Evolutionary conservation across 1,140 invertebrate genomes (phyloP).

Genomic region (Zeugodacus cucurbitae): DNA sequence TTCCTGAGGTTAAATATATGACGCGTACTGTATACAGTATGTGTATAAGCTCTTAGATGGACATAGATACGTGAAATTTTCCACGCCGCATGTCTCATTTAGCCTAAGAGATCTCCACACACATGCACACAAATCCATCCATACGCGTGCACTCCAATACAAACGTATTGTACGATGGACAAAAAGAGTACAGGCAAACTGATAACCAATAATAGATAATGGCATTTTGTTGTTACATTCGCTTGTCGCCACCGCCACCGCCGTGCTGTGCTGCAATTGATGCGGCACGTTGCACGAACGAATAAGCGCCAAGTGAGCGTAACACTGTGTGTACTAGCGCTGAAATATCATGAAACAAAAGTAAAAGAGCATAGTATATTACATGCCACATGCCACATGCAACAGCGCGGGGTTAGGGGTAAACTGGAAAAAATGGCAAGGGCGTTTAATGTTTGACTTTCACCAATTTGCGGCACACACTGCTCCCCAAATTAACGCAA

Average conservation of each 20-base stretch:
- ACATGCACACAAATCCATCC: neutral
- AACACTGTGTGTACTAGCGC: neutral
- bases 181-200: neutral
- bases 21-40: neutral
- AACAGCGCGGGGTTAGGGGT: neutral
- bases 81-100: neutral
- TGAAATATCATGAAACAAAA: neutral
- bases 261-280: neutral
- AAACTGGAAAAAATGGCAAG: neutral
- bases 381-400: neutral
- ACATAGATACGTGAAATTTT: neutral
- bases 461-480: neutral
- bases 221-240: conserved; percentile 11
- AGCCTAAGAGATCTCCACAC: neutral
- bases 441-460: neutral
- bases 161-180: neutral
- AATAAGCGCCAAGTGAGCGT: neutral
- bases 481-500: neutral
- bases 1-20: neutral
- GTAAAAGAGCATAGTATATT: neutral
- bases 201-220: conserved; percentile 34
- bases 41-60: neutral
- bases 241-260: neutral
- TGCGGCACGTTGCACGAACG: neutral
- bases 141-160: neutral